Evolutionary conservation across 2,888 invertebrate genomes (phyloP), one percentile per base, ranked within the genome.

Genomic region (Volucella bombylans): DNA sequence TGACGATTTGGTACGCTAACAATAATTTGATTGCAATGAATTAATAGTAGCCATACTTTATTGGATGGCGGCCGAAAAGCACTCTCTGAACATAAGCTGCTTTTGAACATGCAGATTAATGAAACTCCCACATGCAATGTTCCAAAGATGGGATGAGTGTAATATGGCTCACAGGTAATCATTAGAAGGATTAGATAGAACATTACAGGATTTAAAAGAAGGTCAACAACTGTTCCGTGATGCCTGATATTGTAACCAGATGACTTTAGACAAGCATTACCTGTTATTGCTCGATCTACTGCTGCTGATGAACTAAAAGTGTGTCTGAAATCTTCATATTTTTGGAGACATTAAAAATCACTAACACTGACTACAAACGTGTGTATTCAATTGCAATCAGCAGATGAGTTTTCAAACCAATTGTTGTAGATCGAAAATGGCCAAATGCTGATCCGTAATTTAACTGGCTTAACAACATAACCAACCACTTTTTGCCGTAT

Each of bases 251-350:
- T n/a, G n/a, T n/a, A n/a, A n/a, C n/a, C n/a, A n/a, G n/a, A n/a
- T n/a, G n/a, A n/a, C n/a, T n/a, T n/a, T n/a, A n/a, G n/a, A n/a
- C n/a, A n/a, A n/a, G n/a, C n/a, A 18, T 64, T 86, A 14, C 68
- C 88, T 14, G 87, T 88, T 6, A 87, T 89, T 50, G 73, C 87
- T 49, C 67, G 86, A 71, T 85, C 82, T 31, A 88, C 88, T 12
- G 52, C 72, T 6, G 87, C 87, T n/a, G 88, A 87, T 86, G 87
- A 87, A 64, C 49, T 88, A 1, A 87, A 89, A 45, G 88, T 88
- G 55, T 89, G 83, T 68, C 23, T 86, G 12, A 86, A 86, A 52
- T 78, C 76, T 38, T 87, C 83, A 31, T 3, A 14, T 85, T 80
- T 73, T 50, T 87, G 82, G 85, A 57, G 38, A 47, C 12, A 71